These are phyloP conservation scores for Brachionus rubens DNA, from an alignment of 1,140 invertebrate species.

Conservation along the genomic window DNA sequence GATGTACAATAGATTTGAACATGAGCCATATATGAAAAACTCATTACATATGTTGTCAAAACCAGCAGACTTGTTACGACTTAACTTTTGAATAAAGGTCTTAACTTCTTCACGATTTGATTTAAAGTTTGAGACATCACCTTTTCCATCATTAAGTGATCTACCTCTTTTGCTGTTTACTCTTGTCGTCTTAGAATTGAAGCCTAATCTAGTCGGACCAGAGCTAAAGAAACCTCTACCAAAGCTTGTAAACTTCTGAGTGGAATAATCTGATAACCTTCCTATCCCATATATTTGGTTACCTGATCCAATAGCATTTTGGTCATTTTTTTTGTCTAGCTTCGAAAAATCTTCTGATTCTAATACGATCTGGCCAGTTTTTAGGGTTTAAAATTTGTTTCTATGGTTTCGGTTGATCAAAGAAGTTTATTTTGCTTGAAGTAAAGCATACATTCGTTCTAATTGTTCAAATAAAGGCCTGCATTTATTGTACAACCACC, in stretches of 20 bases:
- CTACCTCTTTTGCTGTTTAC: conserved; percentile 3
- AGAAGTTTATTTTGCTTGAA: too few relatives aligned
- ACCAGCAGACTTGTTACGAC: too few relatives aligned
- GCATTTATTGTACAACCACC: too few relatives aligned
- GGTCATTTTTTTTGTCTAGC: neutral
- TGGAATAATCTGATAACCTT: neutral
- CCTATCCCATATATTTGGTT: neutral
- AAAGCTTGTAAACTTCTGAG: neutral
- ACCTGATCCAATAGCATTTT: neutral
- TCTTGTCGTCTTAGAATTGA: neutral
- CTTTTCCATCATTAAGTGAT: neutral
- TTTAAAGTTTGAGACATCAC: neutral
- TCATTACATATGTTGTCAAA: neutral
- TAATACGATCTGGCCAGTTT: conserved; percentile 1
- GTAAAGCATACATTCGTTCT: too few relatives aligned
- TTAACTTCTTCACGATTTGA: neutral
- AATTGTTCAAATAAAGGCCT: too few relatives aligned
- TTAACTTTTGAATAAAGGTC: neutral
- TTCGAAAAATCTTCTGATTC: conserved; percentile 7
- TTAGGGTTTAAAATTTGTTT: conserved; percentile 2
- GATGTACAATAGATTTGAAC: neutral
- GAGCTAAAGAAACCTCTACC: neutral
- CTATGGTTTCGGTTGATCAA: too few relatives aligned
- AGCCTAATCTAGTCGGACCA: too few relatives aligned
- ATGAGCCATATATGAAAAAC: neutral